Percentiles rank a stretch among this genome's conserved stretches.
Evolutionary conservation across 2,888 invertebrate genomes (phyloP).

Genomic region (Plagiodera versicolora): DNA sequence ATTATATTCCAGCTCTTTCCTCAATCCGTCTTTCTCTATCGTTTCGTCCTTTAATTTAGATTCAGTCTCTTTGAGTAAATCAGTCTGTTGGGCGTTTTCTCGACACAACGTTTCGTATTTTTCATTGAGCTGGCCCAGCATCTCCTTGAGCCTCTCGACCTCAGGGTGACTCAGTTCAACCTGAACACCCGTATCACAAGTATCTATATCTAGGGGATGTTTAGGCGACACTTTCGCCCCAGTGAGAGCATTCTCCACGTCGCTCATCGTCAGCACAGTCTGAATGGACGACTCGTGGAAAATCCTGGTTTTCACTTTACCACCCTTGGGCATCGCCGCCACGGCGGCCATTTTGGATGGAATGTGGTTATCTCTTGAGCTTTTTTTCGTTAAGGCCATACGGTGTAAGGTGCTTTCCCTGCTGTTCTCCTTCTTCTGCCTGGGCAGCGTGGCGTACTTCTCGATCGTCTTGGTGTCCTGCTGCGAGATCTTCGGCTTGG

Average conservation of each 20-base stretch:
- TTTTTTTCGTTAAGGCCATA: conserved; percentile 42
- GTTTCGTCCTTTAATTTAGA: conserved; percentile 68
- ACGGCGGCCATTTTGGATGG: conserved; percentile 46
- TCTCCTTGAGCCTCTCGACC: conserved; percentile 62
- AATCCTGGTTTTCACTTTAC: conserved; percentile 64
- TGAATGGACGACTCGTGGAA: conserved; percentile 80
- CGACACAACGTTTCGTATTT: conserved; percentile 62
- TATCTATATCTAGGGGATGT: conserved; percentile 48
- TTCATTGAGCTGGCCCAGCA: conserved; percentile 62
- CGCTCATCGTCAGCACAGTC: conserved; percentile 72
- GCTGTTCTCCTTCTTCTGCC: conserved; percentile 66
- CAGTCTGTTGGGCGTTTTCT: conserved; percentile 52
- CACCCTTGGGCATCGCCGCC: conserved; percentile 48
- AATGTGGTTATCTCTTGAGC: conserved; percentile 28
- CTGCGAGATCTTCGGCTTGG: conserved; percentile 46
- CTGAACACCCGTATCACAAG: conserved; percentile 46
- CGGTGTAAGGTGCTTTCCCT: conserved; percentile 35
- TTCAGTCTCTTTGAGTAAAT: conserved; percentile 61
- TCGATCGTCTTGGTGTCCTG: conserved; percentile 62
- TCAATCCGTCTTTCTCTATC: conserved; percentile 72
- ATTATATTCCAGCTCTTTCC: conserved; percentile 73
- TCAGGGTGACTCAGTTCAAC: conserved; percentile 66
- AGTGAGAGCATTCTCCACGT: conserved; percentile 72
- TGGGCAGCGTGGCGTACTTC: conserved; percentile 77
- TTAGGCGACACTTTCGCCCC: conserved; percentile 57